These are phyloP conservation scores for Drosophila tripunctata DNA, from an alignment of 2,888 invertebrate genomes.

Conservation along the genomic window DNA sequence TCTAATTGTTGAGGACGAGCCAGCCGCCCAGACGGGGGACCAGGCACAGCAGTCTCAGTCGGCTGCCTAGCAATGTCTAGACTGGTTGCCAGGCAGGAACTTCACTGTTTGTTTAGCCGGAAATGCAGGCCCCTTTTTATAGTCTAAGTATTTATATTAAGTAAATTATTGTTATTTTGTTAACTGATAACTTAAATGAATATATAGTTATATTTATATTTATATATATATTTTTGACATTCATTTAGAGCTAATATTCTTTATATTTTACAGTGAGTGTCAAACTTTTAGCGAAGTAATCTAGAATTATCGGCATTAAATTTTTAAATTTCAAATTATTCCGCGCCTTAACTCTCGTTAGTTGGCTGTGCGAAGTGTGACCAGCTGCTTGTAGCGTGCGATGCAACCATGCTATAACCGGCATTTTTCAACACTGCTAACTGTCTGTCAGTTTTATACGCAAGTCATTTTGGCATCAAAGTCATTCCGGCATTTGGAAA, in stretches of 20 bases:
- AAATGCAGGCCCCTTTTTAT: conserved; percentile 38
- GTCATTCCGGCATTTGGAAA: conserved; percentile 58
- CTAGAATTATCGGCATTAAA: no score
- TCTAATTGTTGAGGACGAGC: conserved; percentile 82
- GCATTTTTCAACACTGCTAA: conserved; percentile 11
- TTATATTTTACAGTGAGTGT: no score
- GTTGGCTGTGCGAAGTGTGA: background rate
- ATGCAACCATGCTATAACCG: background rate
- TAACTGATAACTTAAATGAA: background rate
- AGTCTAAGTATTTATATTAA: conserved; percentile 25
- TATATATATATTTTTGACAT: no score
- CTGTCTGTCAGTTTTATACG: conserved; percentile 55
- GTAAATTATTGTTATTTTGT: conserved; percentile 54
- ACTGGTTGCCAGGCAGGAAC: conserved; percentile 24
- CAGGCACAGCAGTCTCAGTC: conserved; percentile 8
- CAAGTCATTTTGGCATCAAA: conserved; percentile 68
- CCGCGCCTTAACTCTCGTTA: background rate
- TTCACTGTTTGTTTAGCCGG: conserved; percentile 34
- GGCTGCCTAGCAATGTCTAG: conserved; percentile 46
- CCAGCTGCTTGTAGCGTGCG: background rate
- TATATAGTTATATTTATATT: no score
- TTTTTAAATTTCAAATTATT: conserved; percentile 13
- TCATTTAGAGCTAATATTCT: no score
- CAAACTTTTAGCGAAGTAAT: no score
- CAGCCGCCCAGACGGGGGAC: background rate